Percentiles rank a stretch among this genome's conserved stretches.
These are phyloP conservation scores for Salvator merianae DNA, from an alignment of 2,113 vertebrate species.

Conservation along the genomic window DNA sequence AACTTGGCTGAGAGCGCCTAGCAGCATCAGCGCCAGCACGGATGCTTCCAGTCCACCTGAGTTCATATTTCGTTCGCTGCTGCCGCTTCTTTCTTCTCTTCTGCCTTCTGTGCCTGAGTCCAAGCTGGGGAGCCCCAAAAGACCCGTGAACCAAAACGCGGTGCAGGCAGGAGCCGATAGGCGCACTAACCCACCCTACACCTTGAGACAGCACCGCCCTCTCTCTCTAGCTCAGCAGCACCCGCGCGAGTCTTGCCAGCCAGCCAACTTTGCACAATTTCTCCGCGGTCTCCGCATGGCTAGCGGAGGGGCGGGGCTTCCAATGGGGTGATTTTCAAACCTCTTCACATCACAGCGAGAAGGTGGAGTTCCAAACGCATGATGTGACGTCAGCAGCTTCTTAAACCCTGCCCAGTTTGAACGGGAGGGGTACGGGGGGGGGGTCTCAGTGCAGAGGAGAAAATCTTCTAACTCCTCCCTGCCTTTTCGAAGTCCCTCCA, in stretches of 20 bases:
- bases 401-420: not conserved
- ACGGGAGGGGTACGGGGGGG: no score
- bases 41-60: not conserved
- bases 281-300: not conserved
- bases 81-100: no score
- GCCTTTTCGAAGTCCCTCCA: no score
- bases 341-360: not conserved
- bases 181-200: no score
- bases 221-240: no score
- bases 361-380: constrained; percentile 6
- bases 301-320: not conserved
- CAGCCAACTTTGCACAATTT: not conserved
- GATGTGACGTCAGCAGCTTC: constrained; percentile 16
- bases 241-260: not conserved
- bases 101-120: not conserved
- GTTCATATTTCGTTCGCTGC: not conserved
- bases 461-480: no score
- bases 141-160: not conserved
- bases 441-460: no score
- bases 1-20: not conserved
- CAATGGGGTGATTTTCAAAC: constrained; percentile 33
- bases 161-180: not conserved
- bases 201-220: no score
- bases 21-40: not conserved
- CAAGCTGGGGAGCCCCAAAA: not conserved